Base-by-base conservation (phyloP, 92 coral and sea anemone genomes). In the Umimayanthus kanabou region DNA sequence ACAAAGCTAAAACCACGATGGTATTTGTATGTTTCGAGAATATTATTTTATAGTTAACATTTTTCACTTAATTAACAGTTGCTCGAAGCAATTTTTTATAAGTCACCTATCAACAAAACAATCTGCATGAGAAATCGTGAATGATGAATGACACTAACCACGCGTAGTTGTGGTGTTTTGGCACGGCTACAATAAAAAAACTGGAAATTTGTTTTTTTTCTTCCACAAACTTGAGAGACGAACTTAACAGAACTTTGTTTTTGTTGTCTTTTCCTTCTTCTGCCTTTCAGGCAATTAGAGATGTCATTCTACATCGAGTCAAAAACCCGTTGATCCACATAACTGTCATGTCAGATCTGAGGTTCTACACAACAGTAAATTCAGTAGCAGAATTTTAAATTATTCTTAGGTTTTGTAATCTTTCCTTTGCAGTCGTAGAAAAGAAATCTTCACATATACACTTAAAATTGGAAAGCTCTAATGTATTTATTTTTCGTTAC, bases 381-480 rank as follows among this genome's bases (percentile, higher is more conserved):
- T 71, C 79, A 70, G 67, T 25, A 23, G 43, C 76, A 30, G 78
- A 83, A 82, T 28, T 81, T 83, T 45, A 83, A 69, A 70, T 83
- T 70, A 83, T 83, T 39, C 75, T 37, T 83, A 42, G 47, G 61
- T 70, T 25, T 83, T 28, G 78, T 69, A 29, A 83, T 69, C 79
- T 47, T 69, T 69, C 37, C 65, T 82, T 70, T 47, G 67, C 33
- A 42, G 67, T 10, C 11, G 78, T 70, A 83, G 87, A 70, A 83
- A 83, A 83, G 79, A 83, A 67, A 69, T 70, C 66, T 50, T 73
- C 64, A 83, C 87, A 83, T 45, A 81, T 81, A 66, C 75, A 49
- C 78, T 83, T 83, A 83, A 49, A 83, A 83, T 83, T 83, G 87
- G 42, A 83, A 83, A 83, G 87, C 33, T 83, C 87, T 83, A 83